Evolutionary conservation across 2,888 invertebrate genomes (phyloP).

Genomic region (Harmothoe impar): DNA sequence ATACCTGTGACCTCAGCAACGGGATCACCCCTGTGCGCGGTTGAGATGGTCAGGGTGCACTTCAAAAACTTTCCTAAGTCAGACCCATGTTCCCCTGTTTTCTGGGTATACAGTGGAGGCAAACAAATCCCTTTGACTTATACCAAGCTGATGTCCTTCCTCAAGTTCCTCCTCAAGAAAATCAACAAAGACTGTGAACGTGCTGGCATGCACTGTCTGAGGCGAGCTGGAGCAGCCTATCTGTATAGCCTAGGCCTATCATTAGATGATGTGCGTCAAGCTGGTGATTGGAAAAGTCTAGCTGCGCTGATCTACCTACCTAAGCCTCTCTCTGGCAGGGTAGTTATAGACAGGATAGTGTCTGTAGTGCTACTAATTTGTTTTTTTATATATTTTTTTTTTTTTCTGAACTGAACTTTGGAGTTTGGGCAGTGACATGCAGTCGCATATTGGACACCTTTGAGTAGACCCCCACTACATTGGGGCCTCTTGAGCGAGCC

Average conservation of each 20-base stretch:
- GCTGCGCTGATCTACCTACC: background rate
- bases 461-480: no score
- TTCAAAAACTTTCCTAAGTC: no score
- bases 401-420: no score
- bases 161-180: background rate
- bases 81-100: no score
- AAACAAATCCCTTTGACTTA: no score
- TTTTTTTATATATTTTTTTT: no score
- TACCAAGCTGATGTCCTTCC: background rate
- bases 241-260: background rate
- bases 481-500: no score
- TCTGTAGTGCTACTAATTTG: no score
- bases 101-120: no score
- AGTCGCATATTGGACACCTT: no score
- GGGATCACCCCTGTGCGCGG: background rate
- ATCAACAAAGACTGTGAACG: background rate
- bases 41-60: no score
- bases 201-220: background rate
- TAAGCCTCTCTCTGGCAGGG: background rate
- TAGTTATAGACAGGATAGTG: background rate
- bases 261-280: background rate
- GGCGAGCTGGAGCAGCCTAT: background rate
- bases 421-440: no score
- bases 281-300: background rate
- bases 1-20: background rate